A percentile compares a stretch with the other conserved stretches of the same genome.
Conservation (phyloP, 2,797 vertebrate species). For the Urocyon cinereoargenteus region DNA sequence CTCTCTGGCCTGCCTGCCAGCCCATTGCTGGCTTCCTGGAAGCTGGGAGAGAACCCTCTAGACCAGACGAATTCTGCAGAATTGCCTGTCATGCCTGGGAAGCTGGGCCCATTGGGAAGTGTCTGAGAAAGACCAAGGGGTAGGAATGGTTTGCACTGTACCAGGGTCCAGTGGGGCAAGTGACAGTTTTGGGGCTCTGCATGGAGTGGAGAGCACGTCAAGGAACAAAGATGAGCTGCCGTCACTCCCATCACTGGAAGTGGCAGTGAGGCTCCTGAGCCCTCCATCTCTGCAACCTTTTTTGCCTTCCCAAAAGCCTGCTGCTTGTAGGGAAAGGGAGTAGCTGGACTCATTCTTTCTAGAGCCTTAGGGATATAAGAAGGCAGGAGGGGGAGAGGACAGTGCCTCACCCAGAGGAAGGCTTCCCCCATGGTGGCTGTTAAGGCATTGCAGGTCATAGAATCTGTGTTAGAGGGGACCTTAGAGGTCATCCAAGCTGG, state of each 20-base stretch:
- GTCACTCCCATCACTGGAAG: neutral
- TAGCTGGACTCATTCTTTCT: neutral
- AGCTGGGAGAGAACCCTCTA: neutral
- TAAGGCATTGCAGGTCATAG: neutral
- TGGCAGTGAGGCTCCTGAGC: neutral
- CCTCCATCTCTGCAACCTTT: neutral
- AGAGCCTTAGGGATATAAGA: neutral
- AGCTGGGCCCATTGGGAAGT: neutral
- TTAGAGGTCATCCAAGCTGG: neutral
- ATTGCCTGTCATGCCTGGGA: neutral
- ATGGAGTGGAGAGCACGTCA: neutral
- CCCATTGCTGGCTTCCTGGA: neutral
- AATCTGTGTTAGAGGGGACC: neutral
- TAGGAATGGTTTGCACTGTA: neutral
- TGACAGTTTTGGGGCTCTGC: neutral
- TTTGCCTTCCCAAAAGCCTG: neutral
- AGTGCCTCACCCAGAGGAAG: neutral
- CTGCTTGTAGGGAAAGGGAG: neutral
- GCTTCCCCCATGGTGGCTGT: neutral
- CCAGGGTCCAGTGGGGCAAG: neutral
- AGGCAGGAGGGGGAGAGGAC: neutral
- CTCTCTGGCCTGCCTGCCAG: conserved; percentile 27
- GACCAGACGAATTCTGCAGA: neutral
- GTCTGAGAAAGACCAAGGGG: conserved; percentile 19
- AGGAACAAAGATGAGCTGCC: neutral